Conservation (phyloP, 2,113 vertebrate genomes). For the Xenotilapia leptura region DNA sequence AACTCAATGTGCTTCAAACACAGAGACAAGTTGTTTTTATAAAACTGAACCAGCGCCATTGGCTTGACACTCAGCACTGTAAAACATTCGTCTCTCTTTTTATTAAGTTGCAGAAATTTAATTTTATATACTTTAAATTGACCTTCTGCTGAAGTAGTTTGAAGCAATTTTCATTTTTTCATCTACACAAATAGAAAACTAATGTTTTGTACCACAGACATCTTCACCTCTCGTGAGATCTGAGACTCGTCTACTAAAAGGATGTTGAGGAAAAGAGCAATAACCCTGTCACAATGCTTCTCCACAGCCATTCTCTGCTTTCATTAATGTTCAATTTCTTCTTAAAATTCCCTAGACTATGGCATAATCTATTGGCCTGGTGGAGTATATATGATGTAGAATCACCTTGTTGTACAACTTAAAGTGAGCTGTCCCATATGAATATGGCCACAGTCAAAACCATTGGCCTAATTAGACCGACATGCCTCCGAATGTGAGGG, state of each 20-base stretch:
- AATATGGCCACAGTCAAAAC: conserved; percentile 69
- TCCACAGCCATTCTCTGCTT: conserved; percentile 57
- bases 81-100: not conserved
- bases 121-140: not conserved
- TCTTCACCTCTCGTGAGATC: conserved; percentile 9
- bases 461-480: conserved; percentile 72
- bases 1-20: conserved; percentile 47
- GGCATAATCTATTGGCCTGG: conserved; percentile 70
- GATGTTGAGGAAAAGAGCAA: conserved; percentile 56
- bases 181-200: not conserved
- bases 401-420: conserved; percentile 70
- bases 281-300: conserved; percentile 32
- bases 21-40: conserved; percentile 29
- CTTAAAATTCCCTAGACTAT: conserved; percentile 65
- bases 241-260: conserved; percentile 26
- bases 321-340: conserved; percentile 68
- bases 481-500: conserved; percentile 74
- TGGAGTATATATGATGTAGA: conserved; percentile 57
- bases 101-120: not conserved
- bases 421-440: conserved; percentile 74
- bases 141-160: not conserved
- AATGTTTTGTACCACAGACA: not conserved
- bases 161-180: not conserved
- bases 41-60: conserved; percentile 3
- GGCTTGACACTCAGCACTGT: not conserved